A percentile compares a stretch with the other conserved stretches of the same genome.
phyloP scores from a whole-genome alignment of 2,113 vertebrate genomes.

The Phaethornis superciliosus region DNA sequence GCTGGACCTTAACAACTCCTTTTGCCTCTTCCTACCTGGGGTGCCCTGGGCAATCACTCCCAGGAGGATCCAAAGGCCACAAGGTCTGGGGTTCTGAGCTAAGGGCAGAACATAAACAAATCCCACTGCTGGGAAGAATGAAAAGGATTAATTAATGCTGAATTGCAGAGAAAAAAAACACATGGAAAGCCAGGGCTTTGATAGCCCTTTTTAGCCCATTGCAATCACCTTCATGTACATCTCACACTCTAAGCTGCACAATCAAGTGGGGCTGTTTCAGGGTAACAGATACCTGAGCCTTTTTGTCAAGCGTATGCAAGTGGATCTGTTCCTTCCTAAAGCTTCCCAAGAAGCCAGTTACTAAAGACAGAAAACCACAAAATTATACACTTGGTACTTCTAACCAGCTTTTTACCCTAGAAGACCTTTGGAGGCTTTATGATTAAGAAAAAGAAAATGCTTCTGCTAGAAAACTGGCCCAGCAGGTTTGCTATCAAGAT shows the following conservation, averaged over 20 bases:
- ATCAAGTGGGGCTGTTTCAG: constrained; percentile 9
- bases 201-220: neutral
- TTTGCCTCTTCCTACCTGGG: neutral
- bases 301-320: neutral
- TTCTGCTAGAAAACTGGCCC: constrained; percentile 11
- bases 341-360: neutral
- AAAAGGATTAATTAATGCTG: neutral
- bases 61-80: neutral
- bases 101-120: neutral
- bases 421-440: constrained; percentile 31
- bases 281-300: constrained; percentile 1
- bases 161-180: neutral
- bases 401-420: constrained; percentile 36
- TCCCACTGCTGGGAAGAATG: neutral
- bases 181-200: neutral
- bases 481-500: neutral
- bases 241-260: neutral
- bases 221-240: neutral
- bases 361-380: constrained; percentile 55
- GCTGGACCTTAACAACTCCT: neutral
- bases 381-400: constrained; percentile 29
- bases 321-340: constrained; percentile 3
- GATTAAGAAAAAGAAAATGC: constrained; percentile 33
- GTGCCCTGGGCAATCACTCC: neutral
- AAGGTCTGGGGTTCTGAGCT: neutral